A percentile compares a stretch with the other conserved stretches of the same genome.
phyloP scores from a whole-genome alignment of 1,140 invertebrate species.

The Rhyzopertha dominica region DNA sequence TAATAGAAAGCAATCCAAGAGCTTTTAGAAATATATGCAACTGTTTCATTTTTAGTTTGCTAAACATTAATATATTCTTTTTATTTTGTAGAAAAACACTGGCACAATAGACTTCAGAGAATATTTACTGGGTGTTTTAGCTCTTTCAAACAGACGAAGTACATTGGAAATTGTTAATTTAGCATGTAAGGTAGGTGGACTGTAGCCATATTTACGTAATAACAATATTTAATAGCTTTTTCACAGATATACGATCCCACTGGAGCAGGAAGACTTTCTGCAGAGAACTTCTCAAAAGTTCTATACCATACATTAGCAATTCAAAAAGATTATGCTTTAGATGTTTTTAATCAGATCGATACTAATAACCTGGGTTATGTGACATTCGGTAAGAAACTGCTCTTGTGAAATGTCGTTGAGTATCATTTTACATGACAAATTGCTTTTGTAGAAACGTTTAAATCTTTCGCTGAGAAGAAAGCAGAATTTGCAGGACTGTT shows the following conservation, averaged over 20 bases:
- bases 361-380: slow-evolving; percentile 48
- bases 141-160: slow-evolving; percentile 59
- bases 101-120: slow-evolving; percentile 40
- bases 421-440: too few relatives aligned
- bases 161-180: slow-evolving; percentile 59
- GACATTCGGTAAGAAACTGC: slow-evolving; percentile 46
- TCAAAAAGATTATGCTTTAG: slow-evolving; percentile 46
- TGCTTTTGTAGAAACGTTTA: slow-evolving; percentile 54
- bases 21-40: slow-evolving; percentile 12
- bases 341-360: slow-evolving; percentile 49
- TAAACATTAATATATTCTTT: slow-evolving; percentile 14
- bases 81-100: slow-evolving; percentile 30
- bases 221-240: slow-evolving; percentile 15
- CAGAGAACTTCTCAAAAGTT: slow-evolving; percentile 45
- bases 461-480: slow-evolving; percentile 48
- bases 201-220: not conserved
- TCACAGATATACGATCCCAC: slow-evolving; percentile 50
- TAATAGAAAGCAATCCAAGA: slow-evolving; percentile 39
- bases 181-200: slow-evolving; percentile 63
- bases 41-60: slow-evolving; percentile 9
- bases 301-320: slow-evolving; percentile 48
- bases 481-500: slow-evolving; percentile 49
- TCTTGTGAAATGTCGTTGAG: too few relatives aligned
- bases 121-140: slow-evolving; percentile 50
- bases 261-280: slow-evolving; percentile 43